phyloP scores from a whole-genome alignment of 2,113 vertebrate genomes.

The Lethenteron reissneri region DNA sequence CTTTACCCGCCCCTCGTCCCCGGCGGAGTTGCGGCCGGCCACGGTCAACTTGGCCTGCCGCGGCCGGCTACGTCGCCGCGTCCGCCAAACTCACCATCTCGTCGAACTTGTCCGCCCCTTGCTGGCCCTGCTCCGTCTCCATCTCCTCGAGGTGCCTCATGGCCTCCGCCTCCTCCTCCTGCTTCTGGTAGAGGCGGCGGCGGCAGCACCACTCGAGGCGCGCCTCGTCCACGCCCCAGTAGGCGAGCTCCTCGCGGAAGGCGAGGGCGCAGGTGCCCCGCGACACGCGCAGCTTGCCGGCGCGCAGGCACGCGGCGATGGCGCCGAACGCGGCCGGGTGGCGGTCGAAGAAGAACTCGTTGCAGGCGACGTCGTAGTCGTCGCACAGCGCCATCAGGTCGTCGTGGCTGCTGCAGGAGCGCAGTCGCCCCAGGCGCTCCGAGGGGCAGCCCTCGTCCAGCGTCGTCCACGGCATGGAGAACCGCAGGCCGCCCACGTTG shows the following conservation, averaged over 20 bases:
- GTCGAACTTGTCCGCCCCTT: too few relatives aligned
- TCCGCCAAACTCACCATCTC: too few relatives aligned
- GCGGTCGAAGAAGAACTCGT: slow-evolving; percentile 93
- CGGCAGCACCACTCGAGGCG: slow-evolving; percentile 77
- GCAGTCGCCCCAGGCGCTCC: slow-evolving; percentile 54
- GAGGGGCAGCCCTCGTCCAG: slow-evolving; percentile 58
- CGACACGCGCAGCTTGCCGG: slow-evolving; percentile 65
- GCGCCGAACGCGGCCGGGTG: slow-evolving; percentile 79
- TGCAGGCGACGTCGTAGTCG: slow-evolving; percentile 62
- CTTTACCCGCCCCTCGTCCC: too few relatives aligned
- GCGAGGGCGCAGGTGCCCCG: slow-evolving; percentile 74
- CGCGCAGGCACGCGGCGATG: slow-evolving; percentile 64
- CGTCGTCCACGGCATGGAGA: slow-evolving; percentile 70
- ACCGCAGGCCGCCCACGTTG: slow-evolving; percentile 76
- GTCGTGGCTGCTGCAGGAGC: slow-evolving; percentile 46
- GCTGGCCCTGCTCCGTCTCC: not conserved
- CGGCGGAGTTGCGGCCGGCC: too few relatives aligned
- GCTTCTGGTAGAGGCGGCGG: slow-evolving; percentile 43
- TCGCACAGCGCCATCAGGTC: slow-evolving; percentile 83
- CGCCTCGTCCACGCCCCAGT: slow-evolving; percentile 80
- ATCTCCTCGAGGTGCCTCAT: slow-evolving; percentile 28
- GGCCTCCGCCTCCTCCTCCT: slow-evolving; percentile 59
- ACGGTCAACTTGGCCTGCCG: too few relatives aligned
- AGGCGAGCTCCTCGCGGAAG: slow-evolving; percentile 81
- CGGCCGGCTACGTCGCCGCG: too few relatives aligned